These are phyloP conservation scores for Telmatochromis bifrenatus DNA, from an alignment of 2,113 vertebrate species.

Conservation along the genomic window DNA sequence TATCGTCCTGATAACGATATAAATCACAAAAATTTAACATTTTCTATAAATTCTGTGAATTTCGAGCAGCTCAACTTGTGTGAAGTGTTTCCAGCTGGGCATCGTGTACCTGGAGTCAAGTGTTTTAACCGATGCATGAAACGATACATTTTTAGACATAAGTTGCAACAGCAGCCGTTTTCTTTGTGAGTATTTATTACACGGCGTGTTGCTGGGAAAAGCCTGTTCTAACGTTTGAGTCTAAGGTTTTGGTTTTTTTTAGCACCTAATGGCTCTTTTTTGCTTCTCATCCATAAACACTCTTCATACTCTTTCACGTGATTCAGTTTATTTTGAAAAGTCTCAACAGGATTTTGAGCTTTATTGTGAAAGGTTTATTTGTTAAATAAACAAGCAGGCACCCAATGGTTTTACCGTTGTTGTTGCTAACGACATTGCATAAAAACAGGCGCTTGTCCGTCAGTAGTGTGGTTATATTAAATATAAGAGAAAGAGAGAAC, in stretches of 20 bases:
- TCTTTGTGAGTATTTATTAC: background rate
- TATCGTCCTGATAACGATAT: background rate
- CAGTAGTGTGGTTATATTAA: background rate
- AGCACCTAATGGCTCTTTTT: accelerated
- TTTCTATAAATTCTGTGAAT: background rate
- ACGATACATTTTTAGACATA: background rate
- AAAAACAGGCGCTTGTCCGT: accelerated
- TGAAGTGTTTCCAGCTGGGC: background rate
- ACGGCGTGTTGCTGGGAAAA: accelerated
- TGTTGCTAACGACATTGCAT: accelerated
- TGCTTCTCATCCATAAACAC: accelerated
- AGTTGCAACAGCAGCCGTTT: accelerated
- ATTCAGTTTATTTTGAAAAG: background rate
- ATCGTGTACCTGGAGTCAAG: accelerated
- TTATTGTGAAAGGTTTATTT: accelerated
- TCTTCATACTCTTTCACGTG: background rate
- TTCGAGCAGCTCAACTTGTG: accelerated
- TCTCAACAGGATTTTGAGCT: background rate
- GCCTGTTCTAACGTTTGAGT: accelerated
- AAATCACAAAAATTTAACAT: background rate
- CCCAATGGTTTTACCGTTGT: accelerated
- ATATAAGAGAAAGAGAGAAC: background rate
- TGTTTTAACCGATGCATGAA: background rate
- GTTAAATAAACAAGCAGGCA: accelerated
- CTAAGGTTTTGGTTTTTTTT: background rate